A percentile compares a stretch with the other conserved stretches of the same genome.
Conservation (phyloP, 2,888 invertebrate genomes). For the Napeogenes inachia region DNA sequence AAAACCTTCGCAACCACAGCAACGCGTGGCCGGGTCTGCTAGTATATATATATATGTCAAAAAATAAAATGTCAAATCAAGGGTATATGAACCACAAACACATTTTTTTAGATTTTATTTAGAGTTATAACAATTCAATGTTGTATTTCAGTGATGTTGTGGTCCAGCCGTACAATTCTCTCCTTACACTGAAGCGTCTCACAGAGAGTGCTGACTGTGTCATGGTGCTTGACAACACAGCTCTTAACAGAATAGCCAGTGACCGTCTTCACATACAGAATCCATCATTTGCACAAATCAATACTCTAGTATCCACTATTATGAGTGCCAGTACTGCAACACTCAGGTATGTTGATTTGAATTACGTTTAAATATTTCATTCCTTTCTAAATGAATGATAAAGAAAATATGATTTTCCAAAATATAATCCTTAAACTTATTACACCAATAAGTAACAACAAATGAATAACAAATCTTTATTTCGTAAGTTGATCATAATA, state of each 20-base stretch:
- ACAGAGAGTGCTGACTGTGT: constrained; percentile 98
- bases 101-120: not conserved
- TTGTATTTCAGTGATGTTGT: constrained; percentile 88
- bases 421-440: too few relatives aligned
- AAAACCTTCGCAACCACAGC: too few relatives aligned
- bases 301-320: constrained; percentile 97
- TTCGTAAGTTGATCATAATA: too few relatives aligned
- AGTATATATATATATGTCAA: too few relatives aligned
- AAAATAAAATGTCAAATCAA: too few relatives aligned
- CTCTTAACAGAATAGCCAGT: constrained; percentile 93
- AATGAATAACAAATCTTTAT: too few relatives aligned
- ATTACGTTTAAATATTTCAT: not conserved
- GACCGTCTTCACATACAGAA: constrained; percentile 97
- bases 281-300: constrained; percentile 97
- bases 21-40: too few relatives aligned
- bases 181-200: constrained; percentile 94
- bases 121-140: not conserved
- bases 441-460: too few relatives aligned
- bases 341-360: constrained; percentile 77
- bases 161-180: constrained; percentile 97
- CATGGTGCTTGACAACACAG: constrained; percentile 98
- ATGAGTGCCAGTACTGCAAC: constrained; percentile 99
- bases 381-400: not conserved
- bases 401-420: too few relatives aligned
- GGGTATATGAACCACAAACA: too few relatives aligned